These are phyloP conservation scores for Tursiops truncatus DNA, from an alignment of 2,113 vertebrate genomes.

Conservation along the genomic window DNA sequence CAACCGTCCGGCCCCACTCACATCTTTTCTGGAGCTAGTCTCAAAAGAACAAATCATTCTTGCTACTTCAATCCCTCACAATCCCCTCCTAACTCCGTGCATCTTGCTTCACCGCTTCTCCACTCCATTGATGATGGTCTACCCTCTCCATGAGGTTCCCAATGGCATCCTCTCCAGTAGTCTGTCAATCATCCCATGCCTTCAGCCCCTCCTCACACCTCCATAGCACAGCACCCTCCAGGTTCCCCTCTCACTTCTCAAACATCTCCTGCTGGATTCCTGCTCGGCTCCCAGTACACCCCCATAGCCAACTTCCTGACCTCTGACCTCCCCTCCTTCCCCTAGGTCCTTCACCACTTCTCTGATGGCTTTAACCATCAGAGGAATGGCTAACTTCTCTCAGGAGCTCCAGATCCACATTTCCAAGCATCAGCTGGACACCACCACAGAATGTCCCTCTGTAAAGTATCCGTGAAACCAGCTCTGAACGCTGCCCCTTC, in stretches of 20 bases:
- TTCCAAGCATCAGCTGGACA: background rate
- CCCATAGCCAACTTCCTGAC: background rate
- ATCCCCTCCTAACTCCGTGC: background rate
- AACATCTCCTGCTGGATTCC: background rate
- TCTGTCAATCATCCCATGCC: background rate
- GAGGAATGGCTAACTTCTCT: background rate
- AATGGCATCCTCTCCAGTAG: accelerated
- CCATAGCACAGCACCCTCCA: background rate
- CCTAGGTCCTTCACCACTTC: too few relatives aligned
- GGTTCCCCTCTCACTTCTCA: background rate
- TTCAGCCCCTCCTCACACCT: background rate
- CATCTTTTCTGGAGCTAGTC: accelerated
- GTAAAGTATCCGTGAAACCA: background rate
- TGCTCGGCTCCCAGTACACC: background rate
- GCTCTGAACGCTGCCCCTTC: background rate
- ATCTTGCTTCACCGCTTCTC: background rate
- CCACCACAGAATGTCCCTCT: background rate
- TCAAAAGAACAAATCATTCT: background rate
- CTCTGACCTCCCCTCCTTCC: background rate
- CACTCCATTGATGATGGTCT: background rate
- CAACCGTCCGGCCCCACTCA: background rate
- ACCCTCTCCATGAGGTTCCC: background rate
- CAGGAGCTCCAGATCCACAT: background rate
- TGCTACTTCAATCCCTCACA: background rate
- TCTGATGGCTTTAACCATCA: background rate